Conservation (phyloP, 2,113 vertebrate genomes). For the Thermophis baileyi region DNA sequence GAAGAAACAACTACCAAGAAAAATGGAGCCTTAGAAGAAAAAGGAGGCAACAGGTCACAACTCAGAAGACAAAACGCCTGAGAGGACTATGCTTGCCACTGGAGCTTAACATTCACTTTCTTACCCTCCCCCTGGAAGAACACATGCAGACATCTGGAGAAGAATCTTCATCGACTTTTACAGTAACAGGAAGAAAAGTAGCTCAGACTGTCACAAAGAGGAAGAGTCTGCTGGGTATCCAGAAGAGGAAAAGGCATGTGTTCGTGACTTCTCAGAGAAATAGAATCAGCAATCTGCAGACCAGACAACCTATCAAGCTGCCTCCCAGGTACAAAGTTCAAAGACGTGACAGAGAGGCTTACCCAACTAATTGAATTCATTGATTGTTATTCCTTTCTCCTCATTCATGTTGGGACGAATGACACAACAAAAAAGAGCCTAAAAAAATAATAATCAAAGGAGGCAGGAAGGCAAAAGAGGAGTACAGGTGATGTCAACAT, state of each 20-base stretch:
- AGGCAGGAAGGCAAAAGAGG: neutral
- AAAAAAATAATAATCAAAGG: neutral
- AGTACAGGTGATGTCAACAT: neutral
- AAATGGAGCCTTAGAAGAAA: too few relatives aligned
- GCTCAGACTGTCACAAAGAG: neutral
- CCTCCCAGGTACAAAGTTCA: neutral
- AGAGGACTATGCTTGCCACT: too few relatives aligned
- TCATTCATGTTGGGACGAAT: neutral
- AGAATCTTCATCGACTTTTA: too few relatives aligned
- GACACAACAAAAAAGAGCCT: neutral
- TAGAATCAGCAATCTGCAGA: neutral
- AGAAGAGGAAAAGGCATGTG: neutral
- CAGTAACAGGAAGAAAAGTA: too few relatives aligned
- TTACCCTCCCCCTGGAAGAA: too few relatives aligned
- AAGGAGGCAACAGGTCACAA: too few relatives aligned
- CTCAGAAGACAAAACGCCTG: too few relatives aligned
- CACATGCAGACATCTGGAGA: too few relatives aligned
- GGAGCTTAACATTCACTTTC: too few relatives aligned
- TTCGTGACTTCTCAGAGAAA: neutral
- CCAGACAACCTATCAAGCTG: neutral
- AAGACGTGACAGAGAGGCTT: neutral
- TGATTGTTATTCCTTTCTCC: neutral
- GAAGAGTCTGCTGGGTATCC: neutral
- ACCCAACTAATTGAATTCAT: neutral
- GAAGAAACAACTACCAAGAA: too few relatives aligned